Conservation (phyloP, 2,888 invertebrate genomes). For the Drosophila setosimentum region DNA sequence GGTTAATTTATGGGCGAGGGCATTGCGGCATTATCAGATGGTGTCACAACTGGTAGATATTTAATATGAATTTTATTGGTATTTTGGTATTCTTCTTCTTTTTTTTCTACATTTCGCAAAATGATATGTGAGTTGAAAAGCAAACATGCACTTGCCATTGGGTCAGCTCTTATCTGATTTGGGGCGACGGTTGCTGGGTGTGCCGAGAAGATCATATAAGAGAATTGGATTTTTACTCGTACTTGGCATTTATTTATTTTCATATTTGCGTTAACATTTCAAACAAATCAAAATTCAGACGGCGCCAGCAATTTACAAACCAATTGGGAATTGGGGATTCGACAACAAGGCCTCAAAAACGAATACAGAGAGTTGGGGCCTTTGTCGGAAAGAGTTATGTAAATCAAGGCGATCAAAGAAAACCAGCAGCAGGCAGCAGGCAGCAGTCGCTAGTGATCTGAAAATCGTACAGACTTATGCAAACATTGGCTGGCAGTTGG, state of each 20-base stretch:
- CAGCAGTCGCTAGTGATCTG: constrained; percentile 40
- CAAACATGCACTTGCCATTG: constrained; percentile 21
- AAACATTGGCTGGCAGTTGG: constrained; percentile 65
- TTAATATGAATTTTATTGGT: constrained; percentile 55
- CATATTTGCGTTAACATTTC: constrained; percentile 61
- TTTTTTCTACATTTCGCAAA: constrained; percentile 10
- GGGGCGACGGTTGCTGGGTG: constrained; percentile 30
- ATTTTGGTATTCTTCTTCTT: too few species aligned
- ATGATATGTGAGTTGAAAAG: constrained; percentile 57
- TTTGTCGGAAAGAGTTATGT: constrained; percentile 74
- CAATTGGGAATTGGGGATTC: constrained; percentile 44
- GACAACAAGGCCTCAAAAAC: constrained; percentile 21
- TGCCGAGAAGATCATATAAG: constrained; percentile 32
- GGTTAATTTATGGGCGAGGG: constrained; percentile 55
- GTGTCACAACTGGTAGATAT: constrained; percentile 65
- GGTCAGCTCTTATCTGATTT: constrained; percentile 51
- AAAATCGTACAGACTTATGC: constrained; percentile 63
- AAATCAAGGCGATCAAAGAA: constrained; percentile 70
- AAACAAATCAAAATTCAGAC: constrained; percentile 75
- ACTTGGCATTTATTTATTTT: constrained; percentile 60
- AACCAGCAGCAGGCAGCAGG: constrained; percentile 28
- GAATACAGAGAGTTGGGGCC: constrained; percentile 34
- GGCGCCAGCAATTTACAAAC: constrained; percentile 72
- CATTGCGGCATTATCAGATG: constrained; percentile 67
- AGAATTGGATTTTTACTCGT: constrained; percentile 10